phyloP scores from a whole-genome alignment of 2,888 invertebrate species.

The Rhopalosiphum nymphaeae region DNA sequence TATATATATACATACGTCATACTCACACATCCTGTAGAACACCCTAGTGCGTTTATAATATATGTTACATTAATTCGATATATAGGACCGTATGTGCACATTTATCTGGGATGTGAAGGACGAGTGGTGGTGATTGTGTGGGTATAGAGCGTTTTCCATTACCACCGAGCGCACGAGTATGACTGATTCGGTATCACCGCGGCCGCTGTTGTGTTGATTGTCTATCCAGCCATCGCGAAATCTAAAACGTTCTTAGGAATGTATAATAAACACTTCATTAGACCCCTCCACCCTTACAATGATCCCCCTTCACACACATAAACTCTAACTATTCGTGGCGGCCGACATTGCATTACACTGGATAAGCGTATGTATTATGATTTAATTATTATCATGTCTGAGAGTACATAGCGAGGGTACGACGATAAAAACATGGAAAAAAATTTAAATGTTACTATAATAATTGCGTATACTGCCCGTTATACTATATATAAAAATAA shows the following conservation, averaged over 20 bases:
- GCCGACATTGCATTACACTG: not conserved
- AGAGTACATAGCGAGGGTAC: not conserved
- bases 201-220: not conserved
- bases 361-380: not conserved
- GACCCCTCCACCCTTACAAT: not conserved
- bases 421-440: not conserved
- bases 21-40: not conserved
- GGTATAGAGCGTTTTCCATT: not conserved
- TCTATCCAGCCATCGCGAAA: not conserved
- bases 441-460: not conserved
- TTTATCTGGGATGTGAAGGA: not conserved
- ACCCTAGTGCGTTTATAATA: not conserved
- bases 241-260: conserved; percentile 40
- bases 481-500: not conserved
- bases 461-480: not conserved
- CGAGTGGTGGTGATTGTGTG: not conserved
- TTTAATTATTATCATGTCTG: not conserved
- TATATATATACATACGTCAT: no score
- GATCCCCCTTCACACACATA: not conserved
- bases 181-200: conserved; percentile 16
- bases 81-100: not conserved
- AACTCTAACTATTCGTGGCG: not conserved
- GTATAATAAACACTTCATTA: conserved; percentile 26
- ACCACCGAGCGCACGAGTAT: not conserved
- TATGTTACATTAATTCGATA: conserved; percentile 30